A percentile compares a stretch with the other conserved stretches of the same genome.
These are phyloP conservation scores for Pygoscelis adeliae DNA, from an alignment of 2,113 vertebrate species.

Conservation along the genomic window DNA sequence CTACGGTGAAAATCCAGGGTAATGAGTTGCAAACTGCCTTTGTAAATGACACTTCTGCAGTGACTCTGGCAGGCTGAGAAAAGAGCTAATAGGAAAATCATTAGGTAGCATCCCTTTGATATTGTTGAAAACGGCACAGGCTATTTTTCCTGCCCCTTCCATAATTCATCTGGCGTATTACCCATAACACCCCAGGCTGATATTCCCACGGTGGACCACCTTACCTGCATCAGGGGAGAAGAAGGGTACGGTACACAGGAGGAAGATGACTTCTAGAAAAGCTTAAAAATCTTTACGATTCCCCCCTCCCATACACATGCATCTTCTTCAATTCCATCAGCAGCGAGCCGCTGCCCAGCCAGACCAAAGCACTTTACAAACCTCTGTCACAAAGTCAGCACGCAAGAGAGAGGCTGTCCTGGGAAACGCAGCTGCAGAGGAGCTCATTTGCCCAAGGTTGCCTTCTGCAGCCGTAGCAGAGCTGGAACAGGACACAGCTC, in stretches of 20 bases:
- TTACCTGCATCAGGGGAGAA: not conserved
- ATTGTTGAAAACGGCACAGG: constrained; percentile 18
- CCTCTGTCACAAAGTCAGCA: not conserved
- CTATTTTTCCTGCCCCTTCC: constrained; percentile 36
- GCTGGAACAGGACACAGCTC: not conserved
- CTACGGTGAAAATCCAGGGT: constrained; percentile 52
- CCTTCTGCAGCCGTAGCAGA: not conserved
- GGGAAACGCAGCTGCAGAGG: not conserved
- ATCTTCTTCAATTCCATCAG: not conserved
- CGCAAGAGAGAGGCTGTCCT: not conserved
- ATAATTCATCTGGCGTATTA: constrained; percentile 41
- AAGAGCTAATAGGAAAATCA: constrained; percentile 65
- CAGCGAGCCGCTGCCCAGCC: not conserved
- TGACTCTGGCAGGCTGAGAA: constrained; percentile 23
- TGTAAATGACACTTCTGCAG: constrained; percentile 60
- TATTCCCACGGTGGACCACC: not conserved
- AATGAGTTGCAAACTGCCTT: constrained; percentile 67
- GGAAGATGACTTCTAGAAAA: not conserved
- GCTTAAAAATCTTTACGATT: not conserved
- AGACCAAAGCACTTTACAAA: not conserved
- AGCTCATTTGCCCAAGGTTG: not conserved
- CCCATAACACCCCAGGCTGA: constrained; percentile 1
- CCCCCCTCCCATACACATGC: fast-evolving
- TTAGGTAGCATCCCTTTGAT: constrained; percentile 59
- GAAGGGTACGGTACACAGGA: not conserved